These are phyloP conservation scores for Mayetiola destructor DNA, from an alignment of 2,888 invertebrate species.

Conservation along the genomic window DNA sequence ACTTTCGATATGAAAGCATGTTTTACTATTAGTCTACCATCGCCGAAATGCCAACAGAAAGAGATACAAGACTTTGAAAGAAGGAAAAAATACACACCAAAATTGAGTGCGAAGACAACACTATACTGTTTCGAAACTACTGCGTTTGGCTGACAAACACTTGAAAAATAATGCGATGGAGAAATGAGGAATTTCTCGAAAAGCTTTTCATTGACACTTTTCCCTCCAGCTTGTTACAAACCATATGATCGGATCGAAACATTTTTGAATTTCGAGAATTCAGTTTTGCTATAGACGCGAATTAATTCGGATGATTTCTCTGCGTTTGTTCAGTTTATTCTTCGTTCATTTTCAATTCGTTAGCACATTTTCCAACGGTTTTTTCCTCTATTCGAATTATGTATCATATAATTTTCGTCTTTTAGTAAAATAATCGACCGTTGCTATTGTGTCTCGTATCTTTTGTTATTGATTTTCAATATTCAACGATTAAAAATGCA, in stretches of 20 bases:
- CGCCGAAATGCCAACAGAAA: neutral
- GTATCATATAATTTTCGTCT: no score
- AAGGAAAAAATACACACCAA: neutral
- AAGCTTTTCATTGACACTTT: slow-evolving; percentile 11
- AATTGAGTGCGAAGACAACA: neutral
- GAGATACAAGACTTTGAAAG: neutral
- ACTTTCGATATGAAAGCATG: neutral
- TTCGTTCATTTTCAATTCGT: no score
- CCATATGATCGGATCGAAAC: neutral
- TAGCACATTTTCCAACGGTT: neutral
- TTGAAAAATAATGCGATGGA: no score
- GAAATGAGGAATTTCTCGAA: neutral
- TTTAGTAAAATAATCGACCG: no score
- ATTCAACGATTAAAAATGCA: no score
- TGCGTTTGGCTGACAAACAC: no score
- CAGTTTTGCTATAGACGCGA: slow-evolving; percentile 11
- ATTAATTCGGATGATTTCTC: slow-evolving; percentile 12
- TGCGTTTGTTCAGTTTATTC: neutral
- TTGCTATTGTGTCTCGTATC: slow-evolving; percentile 8
- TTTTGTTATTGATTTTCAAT: no score
- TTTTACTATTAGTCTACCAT: neutral
- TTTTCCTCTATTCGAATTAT: no score
- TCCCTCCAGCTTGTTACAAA: neutral
- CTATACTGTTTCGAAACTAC: no score
- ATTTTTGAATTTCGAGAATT: neutral